Evolutionary conservation across 2,888 invertebrate genomes (phyloP), one percentile per base, ranked within the genome.

Genomic region (Rhorus exstirpatorius): DNA sequence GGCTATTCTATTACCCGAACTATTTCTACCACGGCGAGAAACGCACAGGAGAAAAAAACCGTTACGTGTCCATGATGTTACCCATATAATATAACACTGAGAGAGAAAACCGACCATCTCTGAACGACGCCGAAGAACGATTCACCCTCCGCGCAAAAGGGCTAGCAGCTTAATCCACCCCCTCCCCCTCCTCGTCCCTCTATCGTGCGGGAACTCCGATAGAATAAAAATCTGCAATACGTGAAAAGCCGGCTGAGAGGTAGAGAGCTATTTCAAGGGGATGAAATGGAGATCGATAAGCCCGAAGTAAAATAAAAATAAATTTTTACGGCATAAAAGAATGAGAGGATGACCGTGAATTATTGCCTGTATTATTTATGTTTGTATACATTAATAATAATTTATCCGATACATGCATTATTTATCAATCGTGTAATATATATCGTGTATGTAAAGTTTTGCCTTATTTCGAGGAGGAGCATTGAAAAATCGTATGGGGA

Each of bases 1-100:
- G 74, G 72, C 74, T 79, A 84, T 84, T 84, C 81, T 77, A 63
- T 84, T 82, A 84, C 79, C 77, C 44, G 70, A 79, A 81, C 79
- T 75, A 83, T 83, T 77, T 38, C 80, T 77, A 81, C 72, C 76
- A 35, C 72, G 55, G 46, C 31, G 79, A 61, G 71, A 75, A 70
- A 65, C 67, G 58, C 51, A 19, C 55, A 19, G n/a, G 14, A 49
- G 46, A 60, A 75, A 65, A 70, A 71, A n/a, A n/a, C n/a, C n/a
- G n/a, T n/a, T n/a, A n/a, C n/a, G n/a, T n/a, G 17, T 65, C 24
- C 17, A 65, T 51, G 51, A 67, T 67, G 31, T 24, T 67, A 35
- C 19, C 17, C 51, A 35, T 49, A 67, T 67, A 41, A 49, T 49
- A 35, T 61, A 51, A 49, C 60, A 14, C 12, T 21, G 4, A 31